A percentile compares a stretch with the other conserved stretches of the same genome.
Conservation (phyloP, 2,888 invertebrate genomes). For the Malthinus seriepunctatus region DNA sequence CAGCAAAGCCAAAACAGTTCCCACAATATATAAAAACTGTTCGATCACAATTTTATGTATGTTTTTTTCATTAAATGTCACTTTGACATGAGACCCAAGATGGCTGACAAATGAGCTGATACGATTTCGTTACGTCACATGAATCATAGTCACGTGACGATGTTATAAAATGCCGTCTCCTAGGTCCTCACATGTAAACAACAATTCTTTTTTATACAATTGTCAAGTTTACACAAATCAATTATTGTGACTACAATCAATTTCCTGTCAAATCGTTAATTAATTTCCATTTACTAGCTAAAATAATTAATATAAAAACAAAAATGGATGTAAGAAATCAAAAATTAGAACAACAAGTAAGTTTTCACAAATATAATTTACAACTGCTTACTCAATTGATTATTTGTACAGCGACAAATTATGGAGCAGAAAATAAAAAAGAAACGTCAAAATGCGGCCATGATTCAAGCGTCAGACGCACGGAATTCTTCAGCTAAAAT, state of each 20-base stretch:
- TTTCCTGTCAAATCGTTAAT: constrained; percentile 15
- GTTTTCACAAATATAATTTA: constrained; percentile 41
- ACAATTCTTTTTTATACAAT: constrained; percentile 14
- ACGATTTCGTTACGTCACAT: constrained; percentile 1
- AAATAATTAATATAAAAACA: neutral
- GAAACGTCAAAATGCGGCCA: constrained; percentile 81
- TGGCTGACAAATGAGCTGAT: no score
- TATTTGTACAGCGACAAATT: constrained; percentile 69
- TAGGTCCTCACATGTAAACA: constrained; percentile 23
- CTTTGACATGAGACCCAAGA: no score
- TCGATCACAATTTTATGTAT: no score
- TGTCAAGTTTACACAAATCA: constrained; percentile 23
- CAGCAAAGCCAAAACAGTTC: no score
- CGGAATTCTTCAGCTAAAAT: constrained; percentile 68
- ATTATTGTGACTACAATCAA: constrained; percentile 21
- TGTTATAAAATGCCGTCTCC: constrained; percentile 6
- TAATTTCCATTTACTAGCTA: neutral
- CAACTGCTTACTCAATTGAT: constrained; percentile 28
- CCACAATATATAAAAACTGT: no score
- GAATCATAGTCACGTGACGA: constrained; percentile 19
- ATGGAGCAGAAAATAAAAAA: constrained; percentile 89
- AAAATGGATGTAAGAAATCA: constrained; percentile 66
- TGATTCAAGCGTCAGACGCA: constrained; percentile 86
- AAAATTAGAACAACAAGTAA: constrained; percentile 88
- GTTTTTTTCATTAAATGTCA: no score